Conservation (phyloP, 2,888 invertebrate species). For the Eumerus sabulonum region DNA sequence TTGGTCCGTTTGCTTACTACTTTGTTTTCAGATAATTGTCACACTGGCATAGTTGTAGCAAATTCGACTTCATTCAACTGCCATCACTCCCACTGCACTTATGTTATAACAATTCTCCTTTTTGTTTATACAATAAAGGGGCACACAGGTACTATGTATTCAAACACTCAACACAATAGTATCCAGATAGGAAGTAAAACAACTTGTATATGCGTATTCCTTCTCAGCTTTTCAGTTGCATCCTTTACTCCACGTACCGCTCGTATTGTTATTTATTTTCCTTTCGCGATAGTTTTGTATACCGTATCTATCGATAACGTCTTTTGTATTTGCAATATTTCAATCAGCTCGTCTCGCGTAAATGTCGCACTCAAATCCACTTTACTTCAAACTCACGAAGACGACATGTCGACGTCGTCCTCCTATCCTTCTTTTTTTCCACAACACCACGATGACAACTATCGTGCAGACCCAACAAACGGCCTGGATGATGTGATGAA, state of each 20-base stretch:
- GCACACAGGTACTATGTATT: no score
- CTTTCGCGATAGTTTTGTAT: neutral
- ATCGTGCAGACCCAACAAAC: no score
- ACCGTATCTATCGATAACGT: neutral
- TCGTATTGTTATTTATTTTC: conserved; percentile 11
- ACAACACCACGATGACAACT: no score
- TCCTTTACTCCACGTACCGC: conserved; percentile 26
- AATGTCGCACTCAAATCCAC: conserved; percentile 55
- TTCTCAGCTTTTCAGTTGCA: conserved; percentile 23
- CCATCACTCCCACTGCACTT: neutral
- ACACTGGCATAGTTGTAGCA: conserved; percentile 46
- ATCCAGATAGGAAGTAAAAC: conserved; percentile 8
- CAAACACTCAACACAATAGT: neutral
- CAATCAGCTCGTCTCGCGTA: conserved; percentile 60
- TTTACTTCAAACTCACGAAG: neutral
- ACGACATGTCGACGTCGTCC: no score
- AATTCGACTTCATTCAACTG: conserved; percentile 47
- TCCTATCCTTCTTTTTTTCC: no score
- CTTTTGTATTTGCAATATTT: conserved; percentile 26
- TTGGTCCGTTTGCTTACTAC: neutral
- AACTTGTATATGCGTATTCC: no score
- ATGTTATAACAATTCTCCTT: no score
- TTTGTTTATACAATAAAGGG: no score
- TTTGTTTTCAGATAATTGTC: conserved; percentile 29
- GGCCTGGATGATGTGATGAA: no score